Percentiles rank a stretch among this genome's conserved stretches.
phyloP scores from a whole-genome alignment of 2,888 invertebrate species.

The Drosophila antonietae region DNA sequence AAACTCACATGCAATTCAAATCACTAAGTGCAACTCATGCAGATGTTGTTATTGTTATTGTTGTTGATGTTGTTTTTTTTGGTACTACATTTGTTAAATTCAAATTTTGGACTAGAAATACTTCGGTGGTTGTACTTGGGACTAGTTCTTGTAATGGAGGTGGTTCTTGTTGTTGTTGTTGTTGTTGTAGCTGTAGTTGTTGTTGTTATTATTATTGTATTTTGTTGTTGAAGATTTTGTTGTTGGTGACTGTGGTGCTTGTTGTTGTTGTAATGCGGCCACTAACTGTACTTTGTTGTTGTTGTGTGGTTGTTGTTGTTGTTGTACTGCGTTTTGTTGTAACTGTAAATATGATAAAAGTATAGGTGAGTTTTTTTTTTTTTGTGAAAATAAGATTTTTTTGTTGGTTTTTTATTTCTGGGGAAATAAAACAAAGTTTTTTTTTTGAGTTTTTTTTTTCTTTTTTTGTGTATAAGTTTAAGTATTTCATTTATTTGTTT shows the following conservation, averaged over 20 bases:
- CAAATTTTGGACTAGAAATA: constrained; percentile 16
- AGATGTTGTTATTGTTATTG: constrained; percentile 12
- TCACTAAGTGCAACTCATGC: constrained; percentile 26
- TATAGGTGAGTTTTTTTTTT: constrained; percentile 64
- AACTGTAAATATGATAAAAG: constrained; percentile 76
- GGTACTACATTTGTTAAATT: constrained; percentile 16
- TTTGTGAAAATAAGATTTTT: constrained; percentile 37
- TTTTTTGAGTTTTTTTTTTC: constrained; percentile 64
- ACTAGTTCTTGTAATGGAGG: constrained; percentile 50
- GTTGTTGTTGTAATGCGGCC: constrained; percentile 67
- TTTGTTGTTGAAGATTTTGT: constrained; percentile 20
- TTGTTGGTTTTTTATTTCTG: constrained; percentile 24
- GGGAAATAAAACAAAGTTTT: constrained; percentile 75
- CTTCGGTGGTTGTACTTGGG: constrained; percentile 35
- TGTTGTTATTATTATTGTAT: constrained; percentile 20
- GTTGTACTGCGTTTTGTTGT: constrained; percentile 58
- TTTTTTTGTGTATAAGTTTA: constrained; percentile 77
- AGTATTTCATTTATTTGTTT: constrained; percentile 79
- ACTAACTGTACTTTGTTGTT: constrained; percentile 70
- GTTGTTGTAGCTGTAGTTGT: constrained; percentile 27
- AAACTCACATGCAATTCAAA: constrained; percentile 3
- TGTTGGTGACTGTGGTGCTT: constrained; percentile 45
- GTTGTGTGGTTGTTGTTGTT: constrained; percentile 52
- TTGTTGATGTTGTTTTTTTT: constrained; percentile 13
- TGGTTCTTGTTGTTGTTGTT: constrained; percentile 28